Base-by-base conservation (phyloP, 2,888 invertebrate genomes). In the Caenorhabditis sp. region DNA sequence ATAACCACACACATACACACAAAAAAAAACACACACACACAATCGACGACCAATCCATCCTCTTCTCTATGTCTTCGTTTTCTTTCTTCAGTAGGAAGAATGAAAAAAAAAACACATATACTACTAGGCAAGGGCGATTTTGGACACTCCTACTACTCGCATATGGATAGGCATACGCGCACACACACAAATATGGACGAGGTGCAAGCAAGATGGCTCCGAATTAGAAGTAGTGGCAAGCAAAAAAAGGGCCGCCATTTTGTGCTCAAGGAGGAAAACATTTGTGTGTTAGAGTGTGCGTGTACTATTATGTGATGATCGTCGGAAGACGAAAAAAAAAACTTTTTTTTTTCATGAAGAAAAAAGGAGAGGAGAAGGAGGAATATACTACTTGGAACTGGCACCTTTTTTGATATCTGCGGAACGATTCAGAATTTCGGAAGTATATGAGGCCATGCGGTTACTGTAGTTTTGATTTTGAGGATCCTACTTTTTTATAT, bases 281-380 rank as follows among this genome's bases (percentile, higher is more conserved):
- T n/a, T n/a, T n/a, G n/a, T n/a, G n/a, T n/a, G n/a, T n/a, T n/a
- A 43, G 17, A 43, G 3, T 7, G 14, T 3, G 43, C 12, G 17
- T 43, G 43, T 43, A 43, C 43, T 43, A 43, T 43, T 43, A 43
- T 43, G 43, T 43, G 43, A 43, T 43, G 43, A 43, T 43, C 43
- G 43, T 43, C 17, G 12, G 43, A 43, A 43, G 17, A 43, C 2
- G 43, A 17, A 43, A 43, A 43, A 10, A 43, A 43, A 43, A 14
- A 5, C 4, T 31, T 7, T 10, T 7, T 10, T 31, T 31, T 31
- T 31, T 31, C 31, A 10, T 7, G 31, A 31, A 31, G 43, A 43
- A 43, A 14, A 17, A 43, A 43, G 3, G 43, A 14, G 17, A 2
- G 43, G 17, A 43, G 17, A 43, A 43, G 14, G 17, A 43, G 31